Evolutionary conservation across 2,113 vertebrate species (phyloP).

Genomic region (Sander lucioperca): DNA sequence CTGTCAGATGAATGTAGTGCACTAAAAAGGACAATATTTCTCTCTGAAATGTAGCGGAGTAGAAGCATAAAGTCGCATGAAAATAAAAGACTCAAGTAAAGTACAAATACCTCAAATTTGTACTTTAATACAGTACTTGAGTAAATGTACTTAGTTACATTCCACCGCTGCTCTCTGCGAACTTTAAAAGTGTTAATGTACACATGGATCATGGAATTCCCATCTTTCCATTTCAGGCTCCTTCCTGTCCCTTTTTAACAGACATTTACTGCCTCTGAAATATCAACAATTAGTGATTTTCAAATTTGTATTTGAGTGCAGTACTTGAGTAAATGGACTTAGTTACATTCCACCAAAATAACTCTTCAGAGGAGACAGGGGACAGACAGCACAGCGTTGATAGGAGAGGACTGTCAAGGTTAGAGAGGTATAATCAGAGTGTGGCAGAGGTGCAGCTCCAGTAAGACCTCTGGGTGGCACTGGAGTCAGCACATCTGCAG

Average conservation of each 20-base stretch:
- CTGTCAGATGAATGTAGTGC: no score
- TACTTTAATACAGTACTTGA: no score
- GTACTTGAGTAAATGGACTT: no score
- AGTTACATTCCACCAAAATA: not conserved
- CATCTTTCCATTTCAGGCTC: constrained; percentile 10
- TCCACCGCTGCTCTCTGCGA: not conserved
- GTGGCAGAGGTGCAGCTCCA: constrained; percentile 24
- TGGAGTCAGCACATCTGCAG: constrained; percentile 44
- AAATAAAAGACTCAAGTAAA: no score
- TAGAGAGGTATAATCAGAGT: constrained; percentile 33
- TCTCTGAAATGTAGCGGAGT: no score
- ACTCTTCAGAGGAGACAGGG: constrained; percentile 5
- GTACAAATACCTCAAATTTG: no score
- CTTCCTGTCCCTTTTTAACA: not conserved
- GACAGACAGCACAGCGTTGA: constrained; percentile 19
- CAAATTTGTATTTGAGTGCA: no score
- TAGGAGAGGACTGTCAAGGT: constrained; percentile 29
- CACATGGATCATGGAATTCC: not conserved
- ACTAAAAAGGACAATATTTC: no score
- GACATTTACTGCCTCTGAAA: constrained; percentile 14
- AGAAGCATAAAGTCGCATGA: no score
- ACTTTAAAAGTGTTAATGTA: not conserved
- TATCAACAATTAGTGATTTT: constrained; percentile 3
- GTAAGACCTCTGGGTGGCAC: constrained; percentile 57
- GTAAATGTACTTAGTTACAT: no score